These are phyloP conservation scores for Platyura marginata DNA, from an alignment of 1,140 invertebrate species.

Conservation along the genomic window DNA sequence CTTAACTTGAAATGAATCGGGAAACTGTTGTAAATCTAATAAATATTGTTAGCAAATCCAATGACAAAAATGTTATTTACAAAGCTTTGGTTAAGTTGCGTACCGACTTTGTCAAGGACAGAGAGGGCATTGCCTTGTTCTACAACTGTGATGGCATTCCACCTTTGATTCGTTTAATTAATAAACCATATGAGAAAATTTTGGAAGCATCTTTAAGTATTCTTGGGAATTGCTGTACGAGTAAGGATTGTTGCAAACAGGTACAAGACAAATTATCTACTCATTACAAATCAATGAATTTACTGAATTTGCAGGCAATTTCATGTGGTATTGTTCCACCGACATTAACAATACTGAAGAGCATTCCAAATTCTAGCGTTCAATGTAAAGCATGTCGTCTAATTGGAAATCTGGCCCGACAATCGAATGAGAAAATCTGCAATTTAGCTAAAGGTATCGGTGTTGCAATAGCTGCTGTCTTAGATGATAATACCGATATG, in stretches of 20 bases:
- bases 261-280: conserved; percentile 7
- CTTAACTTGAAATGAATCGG: too few relatives aligned
- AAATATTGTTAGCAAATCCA: conserved; percentile 16
- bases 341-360: conserved; percentile 17
- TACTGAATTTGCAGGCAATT: conserved; percentile 11
- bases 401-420: conserved; percentile 17
- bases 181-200: conserved; percentile 21
- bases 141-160: conserved; percentile 12
- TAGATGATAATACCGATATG: conserved; percentile 17
- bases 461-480: conserved; percentile 14
- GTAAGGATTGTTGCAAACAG: conserved; percentile 18
- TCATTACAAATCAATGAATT: neutral
- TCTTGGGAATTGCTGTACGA: conserved; percentile 30
- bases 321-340: conserved; percentile 15
- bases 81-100: conserved; percentile 20
- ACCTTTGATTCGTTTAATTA: conserved; percentile 14
- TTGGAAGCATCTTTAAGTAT: conserved; percentile 29
- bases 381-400: conserved; percentile 20
- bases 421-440: conserved; percentile 12
- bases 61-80: conserved; percentile 17
- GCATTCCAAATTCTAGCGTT: conserved; percentile 19
- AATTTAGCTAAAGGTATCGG: conserved; percentile 11
- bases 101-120: conserved; percentile 20
- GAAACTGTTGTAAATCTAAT: conserved; percentile 12
- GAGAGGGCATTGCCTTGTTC: conserved; percentile 18